These are phyloP conservation scores for Liolophura sinensis DNA, from an alignment of 1,140 invertebrate genomes.

Conservation along the genomic window DNA sequence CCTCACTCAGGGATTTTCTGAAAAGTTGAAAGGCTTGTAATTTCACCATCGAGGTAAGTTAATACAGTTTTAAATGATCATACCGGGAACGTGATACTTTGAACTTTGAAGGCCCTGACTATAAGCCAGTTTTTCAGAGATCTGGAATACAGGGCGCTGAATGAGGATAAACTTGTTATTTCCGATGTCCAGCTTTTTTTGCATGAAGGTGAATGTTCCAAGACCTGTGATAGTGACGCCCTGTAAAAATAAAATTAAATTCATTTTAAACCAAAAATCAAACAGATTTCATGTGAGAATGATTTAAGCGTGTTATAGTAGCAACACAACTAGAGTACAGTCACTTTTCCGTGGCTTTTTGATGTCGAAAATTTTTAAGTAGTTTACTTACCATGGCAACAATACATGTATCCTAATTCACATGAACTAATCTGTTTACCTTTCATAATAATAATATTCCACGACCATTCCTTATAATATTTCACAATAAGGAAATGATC, in stretches of 20 bases:
- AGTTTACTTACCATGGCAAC: background rate
- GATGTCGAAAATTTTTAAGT: background rate
- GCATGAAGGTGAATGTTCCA: slow-evolving; percentile 55
- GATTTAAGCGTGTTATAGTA: no score
- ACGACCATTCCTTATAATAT: slow-evolving; percentile 3
- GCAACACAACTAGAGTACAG: no score
- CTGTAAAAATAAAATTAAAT: slow-evolving; percentile 32
- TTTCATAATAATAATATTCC: slow-evolving; percentile 1
- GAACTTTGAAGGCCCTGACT: slow-evolving; percentile 49
- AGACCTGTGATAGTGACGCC: slow-evolving; percentile 52
- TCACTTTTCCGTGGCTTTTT: background rate
- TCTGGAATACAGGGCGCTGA: slow-evolving; percentile 56
- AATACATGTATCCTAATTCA: background rate
- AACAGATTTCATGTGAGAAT: no score
- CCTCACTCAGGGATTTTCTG: background rate
- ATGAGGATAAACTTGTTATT: slow-evolving; percentile 56
- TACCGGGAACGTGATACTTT: slow-evolving; percentile 54
- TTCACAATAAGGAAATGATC: background rate
- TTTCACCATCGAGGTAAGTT: background rate
- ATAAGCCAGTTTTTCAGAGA: slow-evolving; percentile 57
- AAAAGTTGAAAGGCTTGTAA: background rate
- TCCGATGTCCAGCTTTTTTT: slow-evolving; percentile 55
- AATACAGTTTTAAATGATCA: slow-evolving; percentile 6
- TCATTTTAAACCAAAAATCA: no score
- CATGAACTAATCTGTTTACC: slow-evolving; percentile 1